Conservation (phyloP, 2,113 vertebrate species). For the Pseudorasbora parva region DNA sequence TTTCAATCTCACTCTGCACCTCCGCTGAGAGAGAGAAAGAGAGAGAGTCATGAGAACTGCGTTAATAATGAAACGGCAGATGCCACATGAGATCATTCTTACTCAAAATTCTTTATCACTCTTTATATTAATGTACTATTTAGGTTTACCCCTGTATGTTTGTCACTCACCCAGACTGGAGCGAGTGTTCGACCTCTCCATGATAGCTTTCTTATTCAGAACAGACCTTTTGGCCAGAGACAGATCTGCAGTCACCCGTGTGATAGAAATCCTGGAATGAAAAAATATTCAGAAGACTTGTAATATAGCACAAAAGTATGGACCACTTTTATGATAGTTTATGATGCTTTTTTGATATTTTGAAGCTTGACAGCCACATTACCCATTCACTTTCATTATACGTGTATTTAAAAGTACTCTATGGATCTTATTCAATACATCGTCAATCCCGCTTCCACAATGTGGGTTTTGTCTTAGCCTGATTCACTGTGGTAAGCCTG, state of each 20-base stretch:
- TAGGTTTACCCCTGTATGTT: neutral
- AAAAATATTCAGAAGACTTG: conserved; percentile 17
- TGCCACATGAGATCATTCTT: neutral
- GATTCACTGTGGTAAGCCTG: too few species aligned
- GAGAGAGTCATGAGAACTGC: neutral
- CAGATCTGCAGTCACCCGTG: conserved; percentile 94
- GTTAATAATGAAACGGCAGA: neutral
- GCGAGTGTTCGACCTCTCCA: conserved; percentile 92
- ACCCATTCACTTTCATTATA: too few species aligned
- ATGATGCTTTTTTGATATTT: too few species aligned
- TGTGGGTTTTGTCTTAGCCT: too few species aligned
- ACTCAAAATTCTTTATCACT: neutral
- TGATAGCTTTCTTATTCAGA: conserved; percentile 95
- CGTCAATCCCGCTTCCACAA: too few species aligned
- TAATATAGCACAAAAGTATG: neutral
- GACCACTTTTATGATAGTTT: neutral
- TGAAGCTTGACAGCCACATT: too few species aligned
- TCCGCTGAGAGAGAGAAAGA: conserved; percentile 79
- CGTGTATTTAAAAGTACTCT: too few species aligned
- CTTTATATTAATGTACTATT: neutral
- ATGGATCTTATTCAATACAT: too few species aligned
- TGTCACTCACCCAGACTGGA: conserved; percentile 89
- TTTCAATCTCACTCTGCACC: conserved; percentile 96
- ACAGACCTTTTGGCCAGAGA: conserved; percentile 95
- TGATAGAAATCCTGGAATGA: conserved; percentile 90